These are phyloP conservation scores for Entelurus aequoreus DNA, from an alignment of 2,113 vertebrate species.

Conservation along the genomic window DNA sequence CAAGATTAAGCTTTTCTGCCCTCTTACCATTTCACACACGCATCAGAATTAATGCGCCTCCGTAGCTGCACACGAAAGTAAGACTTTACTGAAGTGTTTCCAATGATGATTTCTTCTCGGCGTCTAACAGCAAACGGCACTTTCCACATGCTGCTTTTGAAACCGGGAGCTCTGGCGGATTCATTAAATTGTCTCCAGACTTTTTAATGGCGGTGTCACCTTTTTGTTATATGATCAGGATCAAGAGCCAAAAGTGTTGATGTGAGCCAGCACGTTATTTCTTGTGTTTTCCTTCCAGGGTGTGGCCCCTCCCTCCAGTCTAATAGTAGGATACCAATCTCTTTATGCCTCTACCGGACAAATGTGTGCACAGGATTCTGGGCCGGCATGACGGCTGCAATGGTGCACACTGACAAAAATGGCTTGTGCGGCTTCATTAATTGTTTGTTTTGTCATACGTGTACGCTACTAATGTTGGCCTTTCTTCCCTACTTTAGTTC, in stretches of 20 bases:
- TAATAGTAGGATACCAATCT: conserved; percentile 91
- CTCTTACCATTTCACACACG: conserved; percentile 4
- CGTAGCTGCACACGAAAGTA: conserved; percentile 3
- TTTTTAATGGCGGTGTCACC: conserved; percentile 4
- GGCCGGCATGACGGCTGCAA: conserved; percentile 27
- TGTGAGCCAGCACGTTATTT: conserved; percentile 24
- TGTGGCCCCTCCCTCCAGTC: conserved; percentile 83
- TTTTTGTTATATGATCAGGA: background rate
- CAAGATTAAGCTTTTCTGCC: background rate
- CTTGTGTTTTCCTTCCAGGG: conserved; percentile 71
- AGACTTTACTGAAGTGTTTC: conserved; percentile 7
- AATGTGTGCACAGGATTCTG: conserved; percentile 47
- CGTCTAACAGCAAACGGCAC: conserved; percentile 7
- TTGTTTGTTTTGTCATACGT: conserved; percentile 12
- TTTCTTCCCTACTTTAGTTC: conserved; percentile 5
- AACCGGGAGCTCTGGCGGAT: background rate
- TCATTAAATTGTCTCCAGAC: background rate
- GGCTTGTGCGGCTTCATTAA: conserved; percentile 16
- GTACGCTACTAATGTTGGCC: background rate
- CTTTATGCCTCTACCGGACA: conserved; percentile 75
- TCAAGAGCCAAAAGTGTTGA: background rate
- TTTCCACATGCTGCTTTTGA: conserved; percentile 13
- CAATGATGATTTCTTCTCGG: conserved; percentile 25
- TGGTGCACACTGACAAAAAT: conserved; percentile 18
- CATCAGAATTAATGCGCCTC: conserved; percentile 5